phyloP scores from a whole-genome alignment of 2,888 invertebrate species.

The Machimus rusticus region DNA sequence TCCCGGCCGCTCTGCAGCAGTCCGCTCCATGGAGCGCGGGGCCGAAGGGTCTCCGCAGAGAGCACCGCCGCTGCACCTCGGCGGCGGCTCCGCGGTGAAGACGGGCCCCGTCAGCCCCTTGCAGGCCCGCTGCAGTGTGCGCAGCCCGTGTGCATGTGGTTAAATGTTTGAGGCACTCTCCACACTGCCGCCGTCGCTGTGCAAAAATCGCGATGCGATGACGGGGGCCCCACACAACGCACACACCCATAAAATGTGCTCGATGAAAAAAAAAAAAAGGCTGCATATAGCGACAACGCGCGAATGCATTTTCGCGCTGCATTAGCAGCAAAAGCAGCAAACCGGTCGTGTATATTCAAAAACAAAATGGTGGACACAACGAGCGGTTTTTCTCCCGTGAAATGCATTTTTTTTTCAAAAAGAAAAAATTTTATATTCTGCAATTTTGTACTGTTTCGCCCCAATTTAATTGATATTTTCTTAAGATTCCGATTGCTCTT shows the following conservation, averaged over 20 bases:
- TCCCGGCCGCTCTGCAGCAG: not conserved
- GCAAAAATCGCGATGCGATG: constrained; percentile 7
- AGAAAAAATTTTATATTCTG: not conserved
- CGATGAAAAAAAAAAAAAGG: not conserved
- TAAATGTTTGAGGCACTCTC: not conserved
- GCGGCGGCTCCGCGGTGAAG: not conserved
- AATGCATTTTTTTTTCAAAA: not conserved
- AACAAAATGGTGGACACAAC: constrained; percentile 46
- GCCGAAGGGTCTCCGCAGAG: not conserved
- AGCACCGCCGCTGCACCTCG: not conserved
- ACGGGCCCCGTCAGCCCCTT: not conserved
- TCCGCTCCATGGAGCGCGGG: not conserved
- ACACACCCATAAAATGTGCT: not conserved
- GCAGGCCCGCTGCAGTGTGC: not conserved
- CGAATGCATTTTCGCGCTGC: constrained; percentile 45
- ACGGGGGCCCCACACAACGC: not conserved
- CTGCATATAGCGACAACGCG: constrained; percentile 30
- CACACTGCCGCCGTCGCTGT: not conserved
- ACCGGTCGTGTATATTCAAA: constrained; percentile 29
- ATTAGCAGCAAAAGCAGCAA: constrained; percentile 39
- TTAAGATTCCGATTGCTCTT: not conserved
- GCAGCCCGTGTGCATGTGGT: not conserved
- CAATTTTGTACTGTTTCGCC: not conserved
- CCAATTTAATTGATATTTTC: not conserved
- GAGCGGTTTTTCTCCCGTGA: not conserved